phyloP scores from a whole-genome alignment of 2,113 vertebrate genomes.

The Percopsis transmontana region DNA sequence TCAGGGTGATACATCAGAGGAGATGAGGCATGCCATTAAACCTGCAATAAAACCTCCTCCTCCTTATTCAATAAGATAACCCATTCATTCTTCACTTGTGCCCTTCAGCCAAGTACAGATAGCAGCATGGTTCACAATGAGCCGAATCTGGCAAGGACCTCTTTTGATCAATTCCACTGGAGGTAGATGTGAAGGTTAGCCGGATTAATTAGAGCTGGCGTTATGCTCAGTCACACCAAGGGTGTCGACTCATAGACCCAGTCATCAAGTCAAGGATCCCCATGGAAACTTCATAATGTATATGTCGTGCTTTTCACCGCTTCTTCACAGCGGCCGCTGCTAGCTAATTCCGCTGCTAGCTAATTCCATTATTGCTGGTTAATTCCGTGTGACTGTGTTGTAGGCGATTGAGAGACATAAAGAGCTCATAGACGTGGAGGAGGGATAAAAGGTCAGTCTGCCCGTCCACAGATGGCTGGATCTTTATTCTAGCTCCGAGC shows the following conservation, averaged over 20 bases:
- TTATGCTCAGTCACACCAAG: slow-evolving; percentile 14
- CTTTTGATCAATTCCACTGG: slow-evolving; percentile 16
- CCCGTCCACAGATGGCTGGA: too few species aligned
- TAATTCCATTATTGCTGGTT: neutral
- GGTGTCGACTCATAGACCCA: neutral
- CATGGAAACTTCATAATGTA: neutral
- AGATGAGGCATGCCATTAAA: slow-evolving; percentile 47
- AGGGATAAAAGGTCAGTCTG: too few species aligned
- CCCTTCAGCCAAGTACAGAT: slow-evolving; percentile 33
- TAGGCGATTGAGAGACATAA: too few species aligned
- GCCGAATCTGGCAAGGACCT: slow-evolving; percentile 16
- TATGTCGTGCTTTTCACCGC: neutral
- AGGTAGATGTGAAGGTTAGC: slow-evolving; percentile 7
- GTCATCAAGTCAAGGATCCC: slow-evolving; percentile 10
- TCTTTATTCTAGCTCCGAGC: too few species aligned
- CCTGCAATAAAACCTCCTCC: slow-evolving; percentile 44
- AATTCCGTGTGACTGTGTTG: neutral
- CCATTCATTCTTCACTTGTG: slow-evolving; percentile 31
- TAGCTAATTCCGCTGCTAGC: too few species aligned
- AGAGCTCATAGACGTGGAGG: too few species aligned
- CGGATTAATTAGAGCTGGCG: slow-evolving; percentile 18
- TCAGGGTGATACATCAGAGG: slow-evolving; percentile 35
- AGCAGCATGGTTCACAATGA: slow-evolving; percentile 24
- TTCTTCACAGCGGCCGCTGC: too few species aligned
- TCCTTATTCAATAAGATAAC: slow-evolving; percentile 46